These are phyloP conservation scores for Zoanthus sansibaricus DNA, from an alignment of 92 coral and sea anemone species.

Conservation along the genomic window DNA sequence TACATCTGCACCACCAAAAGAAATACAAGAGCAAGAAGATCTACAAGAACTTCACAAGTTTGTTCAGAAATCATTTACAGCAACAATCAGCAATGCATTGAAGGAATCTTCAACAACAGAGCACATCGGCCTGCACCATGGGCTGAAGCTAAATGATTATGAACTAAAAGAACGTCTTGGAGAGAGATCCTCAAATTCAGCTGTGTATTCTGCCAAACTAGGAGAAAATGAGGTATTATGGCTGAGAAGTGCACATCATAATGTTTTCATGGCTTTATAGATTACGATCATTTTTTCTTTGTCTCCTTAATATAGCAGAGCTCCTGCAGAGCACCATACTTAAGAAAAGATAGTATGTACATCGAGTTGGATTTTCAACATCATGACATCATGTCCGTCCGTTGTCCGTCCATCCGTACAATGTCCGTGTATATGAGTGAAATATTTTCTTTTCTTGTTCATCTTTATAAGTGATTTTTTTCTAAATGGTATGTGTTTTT, in stretches of 20 bases:
- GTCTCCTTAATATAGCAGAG: too few species aligned
- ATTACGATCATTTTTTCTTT: too few species aligned
- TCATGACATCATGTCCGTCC: too few species aligned
- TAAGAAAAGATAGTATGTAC: too few species aligned
- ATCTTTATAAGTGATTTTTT: too few species aligned
- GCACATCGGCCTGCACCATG: conserved; percentile 36
- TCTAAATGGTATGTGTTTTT: too few species aligned
- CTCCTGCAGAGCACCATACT: too few species aligned
- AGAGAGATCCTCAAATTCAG: conserved; percentile 76
- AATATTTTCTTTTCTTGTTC: too few species aligned
- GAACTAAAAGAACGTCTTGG: conserved; percentile 83
- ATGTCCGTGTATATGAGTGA: too few species aligned
- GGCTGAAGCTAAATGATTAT: conserved; percentile 73
- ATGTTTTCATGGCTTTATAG: too few species aligned
- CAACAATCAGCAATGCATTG: conserved; percentile 6
- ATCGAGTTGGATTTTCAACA: too few species aligned
- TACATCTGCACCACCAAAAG: conserved; percentile 48
- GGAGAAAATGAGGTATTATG: conserved; percentile 55
- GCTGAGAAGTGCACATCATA: not conserved
- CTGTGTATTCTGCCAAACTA: conserved; percentile 82
- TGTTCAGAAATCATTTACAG: conserved; percentile 63
- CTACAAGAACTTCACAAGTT: conserved; percentile 62
- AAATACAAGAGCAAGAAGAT: conserved; percentile 66
- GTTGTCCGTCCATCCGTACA: too few species aligned
- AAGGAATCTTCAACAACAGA: conserved; percentile 7